Base-by-base conservation (phyloP, 2,888 invertebrate genomes). In the Chaitophorus viminalis region DNA sequence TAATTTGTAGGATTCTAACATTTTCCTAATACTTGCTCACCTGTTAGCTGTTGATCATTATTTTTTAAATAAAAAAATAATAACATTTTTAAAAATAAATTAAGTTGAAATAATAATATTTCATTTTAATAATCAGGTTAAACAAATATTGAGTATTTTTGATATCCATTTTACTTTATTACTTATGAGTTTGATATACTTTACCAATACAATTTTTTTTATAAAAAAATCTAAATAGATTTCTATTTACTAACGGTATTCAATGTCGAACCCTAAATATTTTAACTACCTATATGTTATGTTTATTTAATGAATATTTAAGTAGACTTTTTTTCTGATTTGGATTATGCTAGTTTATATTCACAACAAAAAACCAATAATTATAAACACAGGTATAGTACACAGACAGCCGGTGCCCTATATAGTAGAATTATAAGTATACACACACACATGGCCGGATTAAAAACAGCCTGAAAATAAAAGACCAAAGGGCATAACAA, bases 401-500 rank as follows among this genome's bases (percentile, higher is more conserved):
- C 11, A 39, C 5, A 17, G 14, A 77, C 36, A 65, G 14, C 36
- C 25, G n/a, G 6, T 6, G 36, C 46, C 29, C 21, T 9, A 14
- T n/a, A 39, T 36, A 29, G 36, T 39, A 14, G 33, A 25, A 39
- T 39, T 21, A 25, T 46, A 70, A 76, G 39, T 70, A 81, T 21
- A 39, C 9, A 82, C 39, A 8, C 82, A 14, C 52, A 52, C 11
- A 36, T 54, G 3, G 60, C 29, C 29, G 54, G 82, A 83, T 83
- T 83, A 83, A 83, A 74, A 29, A 11, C 36, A n/a, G 33, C 8
- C 54, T 18, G 82, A 33, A 31, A 18, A 82, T 52, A 82, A 82
- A 72, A n/a, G n/a, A n/a, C n/a, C n/a, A n/a, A n/a, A 82, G 82
- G 36, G 74, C 31, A n/a, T 52, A 72, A 72, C 25, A 36, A 78